Evolutionary conservation across 2,113 vertebrate genomes (phyloP), one percentile per base, ranked within the genome.

Genomic region (Mormyrus iriodes): DNA sequence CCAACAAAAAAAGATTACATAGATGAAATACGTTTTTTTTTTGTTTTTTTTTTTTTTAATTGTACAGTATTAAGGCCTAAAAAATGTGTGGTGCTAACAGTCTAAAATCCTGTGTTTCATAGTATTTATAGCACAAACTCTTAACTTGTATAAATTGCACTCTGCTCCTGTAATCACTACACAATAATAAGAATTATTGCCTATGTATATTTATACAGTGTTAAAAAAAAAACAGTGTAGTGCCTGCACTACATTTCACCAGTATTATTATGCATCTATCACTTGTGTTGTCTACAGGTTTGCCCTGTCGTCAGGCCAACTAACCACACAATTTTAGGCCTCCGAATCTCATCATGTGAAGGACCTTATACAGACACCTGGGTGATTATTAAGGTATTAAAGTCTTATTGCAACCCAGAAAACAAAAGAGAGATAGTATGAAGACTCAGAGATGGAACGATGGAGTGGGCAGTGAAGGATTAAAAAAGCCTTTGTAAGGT

Each of bases 101-200:
- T 97, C 97, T 97, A 96, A 97, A 95, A 97, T 95, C 97, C 97
- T 96, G 97, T 99, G 97, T 99, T 99, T 97, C 97, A 99, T 99
- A 99, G 98, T 99, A 98, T 99, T 99, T 99, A 99, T 99, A 99
- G 98, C 98, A 99, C 98, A 99, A 97, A 99, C 97, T 98, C 98
- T 97, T 98, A 97, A 98, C 97, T 97, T 98, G 97, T 99, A 99
- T 97, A 98, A 99, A 98, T 99, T 99, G 98, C 98, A 99, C 98
- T 99, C 97, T 95, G 98, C 98, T 99, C 98, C 98, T 99, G 97
- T 99, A 96, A 98, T 99, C 98, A 99, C 97, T 98, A 99, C 97
- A 97, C 98, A 95, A 98, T 92, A 97, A 97, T 98, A 97, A 97
- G 96, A 98, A 96, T 96, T 98, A 98, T 98, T 96, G 98, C 97